phyloP scores from a whole-genome alignment of 2,797 vertebrate genomes.

The Falco cherrug region DNA sequence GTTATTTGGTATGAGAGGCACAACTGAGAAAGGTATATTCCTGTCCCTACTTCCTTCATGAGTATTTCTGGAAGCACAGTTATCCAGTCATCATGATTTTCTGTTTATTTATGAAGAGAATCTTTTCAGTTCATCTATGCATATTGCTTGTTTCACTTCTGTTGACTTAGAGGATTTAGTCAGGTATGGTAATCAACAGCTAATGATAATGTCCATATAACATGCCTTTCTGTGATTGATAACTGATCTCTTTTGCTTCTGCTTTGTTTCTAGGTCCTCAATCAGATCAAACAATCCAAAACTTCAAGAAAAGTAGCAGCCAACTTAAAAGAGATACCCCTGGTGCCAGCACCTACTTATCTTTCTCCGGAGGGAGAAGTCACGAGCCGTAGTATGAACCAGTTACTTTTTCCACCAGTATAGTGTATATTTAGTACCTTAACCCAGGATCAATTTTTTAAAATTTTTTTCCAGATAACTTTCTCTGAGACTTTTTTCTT shows the following conservation, averaged over 20 bases:
- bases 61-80: background rate
- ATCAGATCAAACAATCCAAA: constrained; percentile 75
- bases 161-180: background rate
- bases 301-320: constrained; percentile 60
- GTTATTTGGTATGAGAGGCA: background rate
- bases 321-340: constrained; percentile 67
- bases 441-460: background rate
- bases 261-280: constrained; percentile 67
- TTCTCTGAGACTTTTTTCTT: background rate
- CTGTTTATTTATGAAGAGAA: background rate
- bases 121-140: background rate
- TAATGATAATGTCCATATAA: no score
- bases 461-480: background rate
- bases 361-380: constrained; percentile 77
- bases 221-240: background rate
- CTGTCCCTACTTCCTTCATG: background rate
- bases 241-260: background rate
- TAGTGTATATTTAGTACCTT: background rate
- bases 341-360: constrained; percentile 63
- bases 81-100: background rate
- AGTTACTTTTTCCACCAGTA: background rate
- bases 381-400: constrained; percentile 74
- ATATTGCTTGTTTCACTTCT: background rate
- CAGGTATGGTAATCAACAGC: background rate
- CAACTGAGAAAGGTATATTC: background rate